phyloP scores from a whole-genome alignment of 2,888 invertebrate genomes.

The Heliconius hortense region DNA sequence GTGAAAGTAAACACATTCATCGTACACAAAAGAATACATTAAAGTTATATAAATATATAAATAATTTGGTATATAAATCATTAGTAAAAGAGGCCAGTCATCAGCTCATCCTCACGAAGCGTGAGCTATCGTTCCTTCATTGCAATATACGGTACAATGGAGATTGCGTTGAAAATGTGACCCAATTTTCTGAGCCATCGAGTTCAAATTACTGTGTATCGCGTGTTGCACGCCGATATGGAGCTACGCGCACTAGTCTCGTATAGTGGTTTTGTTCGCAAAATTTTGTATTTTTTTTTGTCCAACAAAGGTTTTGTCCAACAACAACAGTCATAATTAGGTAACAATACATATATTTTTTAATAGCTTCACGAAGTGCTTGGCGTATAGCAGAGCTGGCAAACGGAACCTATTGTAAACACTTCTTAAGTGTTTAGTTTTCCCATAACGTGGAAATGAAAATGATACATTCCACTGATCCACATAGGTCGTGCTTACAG shows the following conservation, averaged over 20 bases:
- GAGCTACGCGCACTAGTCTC: not conserved
- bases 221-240: slow-evolving; percentile 32
- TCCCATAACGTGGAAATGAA: no score
- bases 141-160: slow-evolving; percentile 25
- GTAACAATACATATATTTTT: not conserved
- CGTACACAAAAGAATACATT: not conserved
- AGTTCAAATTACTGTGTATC: slow-evolving; percentile 37
- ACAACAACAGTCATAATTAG: not conserved
- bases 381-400: not conserved
- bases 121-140: slow-evolving; percentile 6
- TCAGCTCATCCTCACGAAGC: slow-evolving; percentile 6
- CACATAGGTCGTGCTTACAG: no score
- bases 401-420: not conserved
- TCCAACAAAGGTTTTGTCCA: not conserved
- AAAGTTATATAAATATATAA: not conserved
- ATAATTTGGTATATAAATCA: not conserved
- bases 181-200: slow-evolving; percentile 42
- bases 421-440: not conserved
- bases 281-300: not conserved
- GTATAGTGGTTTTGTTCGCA: not conserved
- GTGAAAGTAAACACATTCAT: no score
- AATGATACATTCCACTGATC: no score
- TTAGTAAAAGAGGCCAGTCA: not conserved
- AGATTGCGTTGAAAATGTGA: slow-evolving; percentile 33
- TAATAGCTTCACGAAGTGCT: not conserved